Percentiles rank a stretch among this genome's conserved stretches.
phyloP scores from a whole-genome alignment of 2,113 vertebrate species.

The Centropristis striata region DNA sequence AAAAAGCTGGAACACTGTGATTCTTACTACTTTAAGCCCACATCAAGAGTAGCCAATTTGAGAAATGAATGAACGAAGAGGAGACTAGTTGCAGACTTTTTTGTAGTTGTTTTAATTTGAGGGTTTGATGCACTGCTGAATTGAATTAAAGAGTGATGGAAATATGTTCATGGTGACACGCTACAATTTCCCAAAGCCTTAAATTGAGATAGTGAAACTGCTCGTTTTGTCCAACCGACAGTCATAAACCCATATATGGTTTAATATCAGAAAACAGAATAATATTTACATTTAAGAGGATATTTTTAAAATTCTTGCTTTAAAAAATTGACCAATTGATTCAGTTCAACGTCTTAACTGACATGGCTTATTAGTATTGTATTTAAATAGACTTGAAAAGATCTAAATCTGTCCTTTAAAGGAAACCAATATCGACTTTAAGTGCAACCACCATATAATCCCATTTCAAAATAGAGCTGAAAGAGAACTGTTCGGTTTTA shows the following conservation, averaged over 20 bases:
- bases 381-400: background rate
- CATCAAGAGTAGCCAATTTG: background rate
- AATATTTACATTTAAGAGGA: too few relatives aligned
- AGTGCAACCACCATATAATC: slow-evolving; percentile 16
- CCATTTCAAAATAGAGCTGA: slow-evolving; percentile 17
- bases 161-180: background rate
- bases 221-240: too few relatives aligned
- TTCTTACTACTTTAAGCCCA: background rate
- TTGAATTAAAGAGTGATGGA: background rate
- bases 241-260: too few relatives aligned
- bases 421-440: slow-evolving; percentile 8
- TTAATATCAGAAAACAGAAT: too few relatives aligned
- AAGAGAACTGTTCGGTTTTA: slow-evolving; percentile 21
- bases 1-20: too few relatives aligned
- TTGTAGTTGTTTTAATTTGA: too few relatives aligned
- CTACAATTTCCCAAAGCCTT: too few relatives aligned
- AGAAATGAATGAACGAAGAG: background rate
- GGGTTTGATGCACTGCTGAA: background rate
- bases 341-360: background rate
- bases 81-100: too few relatives aligned
- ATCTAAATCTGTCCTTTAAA: background rate
- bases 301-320: too few relatives aligned
- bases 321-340: background rate
- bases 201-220: too few relatives aligned
- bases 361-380: background rate